Conservation (phyloP, 2,888 invertebrate genomes). For the Drosophila mayaguana region DNA sequence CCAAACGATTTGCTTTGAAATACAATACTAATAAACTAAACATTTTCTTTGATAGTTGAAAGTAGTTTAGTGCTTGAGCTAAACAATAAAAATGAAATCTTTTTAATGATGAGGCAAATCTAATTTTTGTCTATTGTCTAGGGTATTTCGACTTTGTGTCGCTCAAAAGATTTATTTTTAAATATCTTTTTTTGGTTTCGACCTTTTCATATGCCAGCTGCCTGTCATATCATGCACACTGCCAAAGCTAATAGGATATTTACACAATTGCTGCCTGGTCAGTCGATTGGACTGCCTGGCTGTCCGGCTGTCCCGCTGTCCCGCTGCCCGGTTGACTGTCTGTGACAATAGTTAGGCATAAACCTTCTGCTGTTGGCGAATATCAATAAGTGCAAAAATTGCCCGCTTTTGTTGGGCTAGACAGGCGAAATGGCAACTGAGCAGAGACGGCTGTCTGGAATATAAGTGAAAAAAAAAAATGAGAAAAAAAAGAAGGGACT, state of each 20-base stretch:
- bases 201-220: constrained; percentile 37
- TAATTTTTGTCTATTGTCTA: constrained; percentile 6
- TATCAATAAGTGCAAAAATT: constrained; percentile 70
- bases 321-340: constrained; percentile 3
- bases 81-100: constrained; percentile 2
- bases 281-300: constrained; percentile 18
- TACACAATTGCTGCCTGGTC: constrained; percentile 56
- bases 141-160: constrained; percentile 6
- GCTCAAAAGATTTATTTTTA: constrained; percentile 4
- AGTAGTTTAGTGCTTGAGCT: not conserved
- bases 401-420: constrained; percentile 67
- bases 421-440: constrained; percentile 53
- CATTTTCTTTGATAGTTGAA: too few relatives aligned
- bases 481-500: constrained; percentile 22
- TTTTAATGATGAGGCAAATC: not conserved
- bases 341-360: constrained; percentile 53
- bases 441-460: constrained; percentile 17
- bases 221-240: constrained; percentile 31
- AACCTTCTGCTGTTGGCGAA: constrained; percentile 45
- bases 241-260: constrained; percentile 66
- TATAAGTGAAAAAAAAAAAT: not conserved
- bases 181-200: constrained; percentile 19
- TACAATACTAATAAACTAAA: not conserved
- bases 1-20: not conserved
- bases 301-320: not conserved